Evolutionary conservation across 2,113 vertebrate species (phyloP), one percentile per base, ranked within the genome.

Genomic region (Acrocephalus kingi): DNA sequence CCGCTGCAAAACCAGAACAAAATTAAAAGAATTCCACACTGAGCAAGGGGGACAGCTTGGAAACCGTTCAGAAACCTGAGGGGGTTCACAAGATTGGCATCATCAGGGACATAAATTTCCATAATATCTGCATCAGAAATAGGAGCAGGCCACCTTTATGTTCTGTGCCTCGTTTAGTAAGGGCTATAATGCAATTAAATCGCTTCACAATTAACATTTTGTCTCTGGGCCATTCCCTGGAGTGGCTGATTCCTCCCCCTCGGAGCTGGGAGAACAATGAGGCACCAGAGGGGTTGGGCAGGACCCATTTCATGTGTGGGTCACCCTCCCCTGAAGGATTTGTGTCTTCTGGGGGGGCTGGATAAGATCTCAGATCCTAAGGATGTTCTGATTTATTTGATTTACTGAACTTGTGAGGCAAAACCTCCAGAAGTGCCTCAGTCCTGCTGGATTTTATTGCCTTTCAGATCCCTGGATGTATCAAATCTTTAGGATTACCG

Each of bases 71-170:
- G 91, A 59, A 97, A 96, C 92, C 97, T 77, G 82, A 95, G 93
- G 93, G 96, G 93, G 54, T 88, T 80, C 90, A 67, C 48, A 45
- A 89, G 94, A 85, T 68, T 94, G 88, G 89, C 95, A 97, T 85
- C 95, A 95, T 75, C 96, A 86, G 93, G 88, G 95, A 95, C 95
- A 96, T 95, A 97, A 62, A 97, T 98, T 96, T 97, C 91, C 97
- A 96, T 95, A 94, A 95, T 24, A 94, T 96, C 97, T 94, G 91
- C 96, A 96, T 97, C 69, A 66, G 59, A 95, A 97, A 72, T 94
- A 91, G 72, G 68, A 84, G 69, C 83, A 73, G 69, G 69, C 86
- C 68, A 85, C 83, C 85, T 84, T 71, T 61, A 27, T 84, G 66
- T 55, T 96, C 93, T 45, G 51, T 68, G 33, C 64, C 87, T 97